Evolutionary conservation across 2,113 vertebrate species (phyloP), one percentile per base, ranked within the genome.

Genomic region (Uropsilus gracilis): DNA sequence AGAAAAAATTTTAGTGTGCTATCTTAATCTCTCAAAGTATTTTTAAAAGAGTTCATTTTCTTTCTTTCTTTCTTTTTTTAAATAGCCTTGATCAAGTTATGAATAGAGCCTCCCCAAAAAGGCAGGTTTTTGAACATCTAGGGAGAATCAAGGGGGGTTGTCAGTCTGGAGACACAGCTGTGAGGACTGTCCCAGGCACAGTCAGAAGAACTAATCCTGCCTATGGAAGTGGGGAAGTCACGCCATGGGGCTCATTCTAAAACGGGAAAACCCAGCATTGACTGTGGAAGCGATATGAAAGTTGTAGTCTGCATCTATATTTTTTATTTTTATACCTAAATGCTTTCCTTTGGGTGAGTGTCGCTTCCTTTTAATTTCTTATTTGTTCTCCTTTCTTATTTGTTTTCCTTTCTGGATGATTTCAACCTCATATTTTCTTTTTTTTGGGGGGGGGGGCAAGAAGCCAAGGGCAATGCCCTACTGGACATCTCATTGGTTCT

Each of bases 341-440:
- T 14, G 11, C 17, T n/a, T 88, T 71, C 81, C 14, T 86, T 84
- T 46, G 46, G 66, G 46, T 78, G 86, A 3, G 5, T 55, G 42
- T 59, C 7, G 71, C 87, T 89, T 50, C 55, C n/a, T n/a, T n/a
- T n/a, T n/a, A n/a, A n/a, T 34, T 72, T 32, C 82, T 48, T 68
- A 76, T 86, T 85, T 94, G n/a, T 76, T 76, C 87, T 89, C 57
- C 55, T 34, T 72, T 32, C 82, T 48, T 68, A 76, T 86, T 85
- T 94, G n/a, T 76, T 81, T 28, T 46, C 11, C 44, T 46, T 68
- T 89, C 42, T 12, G 5, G 12, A 78, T 20, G 30, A 20, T 69
- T 42, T 50, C 37, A 86, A 39, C 9, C 11, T 72, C 63, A 82
- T 3, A 5, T 32, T 32, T 89, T 89, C 5, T 37, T 84, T 85